Evolutionary conservation across 2,113 vertebrate genomes (phyloP), one percentile per base, ranked within the genome.

Genomic region (Desmodus rotundus): DNA sequence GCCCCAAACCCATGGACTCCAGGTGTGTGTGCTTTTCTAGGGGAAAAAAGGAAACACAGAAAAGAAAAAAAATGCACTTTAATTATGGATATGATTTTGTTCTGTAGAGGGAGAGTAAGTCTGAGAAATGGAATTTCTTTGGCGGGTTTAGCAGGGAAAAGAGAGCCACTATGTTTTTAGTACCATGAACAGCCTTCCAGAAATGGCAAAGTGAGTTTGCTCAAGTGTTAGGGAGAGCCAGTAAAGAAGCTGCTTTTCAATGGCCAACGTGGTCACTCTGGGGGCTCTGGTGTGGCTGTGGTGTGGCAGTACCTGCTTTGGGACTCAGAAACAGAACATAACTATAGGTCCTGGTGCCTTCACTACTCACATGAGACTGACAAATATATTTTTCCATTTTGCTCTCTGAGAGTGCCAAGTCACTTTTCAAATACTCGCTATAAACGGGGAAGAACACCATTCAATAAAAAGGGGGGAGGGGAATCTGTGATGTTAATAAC

Each of bases 71-170:
- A 77, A 24, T 56, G 74, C 68, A 47, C 47, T 93, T 72, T 54
- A 89, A 88, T 94, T 74, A 74, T 96, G 85, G 77, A 45, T 72
- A 72, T 83, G 72, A 78, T 82, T 96, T 90, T 96, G 77, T 94
- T 95, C 67, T 78, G 85, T 54, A 90, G 54, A 38, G 52, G 72
- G 90, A 81, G 85, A 91, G 84, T 95, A 96, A 82, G 50, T 65
- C 65, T 83, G 77, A 93, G 94, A 96, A 97, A 36, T 85, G 88
- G 92, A 88, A 94, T 94, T 96, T 90, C 90, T 87, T 92, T 74
- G 67, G 82, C 4, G 8, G 24, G 13, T 93, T 96, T 92, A 94
- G 92, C 95, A 93, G 90, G 94, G 84, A 89, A 84, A 94, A 91
- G 85, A 95, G 72, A 96, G 91, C 58, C 1, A 6, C 87, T 74